phyloP scores from a whole-genome alignment of 2,888 invertebrate species.

The Melikaiella ostensackeni region DNA sequence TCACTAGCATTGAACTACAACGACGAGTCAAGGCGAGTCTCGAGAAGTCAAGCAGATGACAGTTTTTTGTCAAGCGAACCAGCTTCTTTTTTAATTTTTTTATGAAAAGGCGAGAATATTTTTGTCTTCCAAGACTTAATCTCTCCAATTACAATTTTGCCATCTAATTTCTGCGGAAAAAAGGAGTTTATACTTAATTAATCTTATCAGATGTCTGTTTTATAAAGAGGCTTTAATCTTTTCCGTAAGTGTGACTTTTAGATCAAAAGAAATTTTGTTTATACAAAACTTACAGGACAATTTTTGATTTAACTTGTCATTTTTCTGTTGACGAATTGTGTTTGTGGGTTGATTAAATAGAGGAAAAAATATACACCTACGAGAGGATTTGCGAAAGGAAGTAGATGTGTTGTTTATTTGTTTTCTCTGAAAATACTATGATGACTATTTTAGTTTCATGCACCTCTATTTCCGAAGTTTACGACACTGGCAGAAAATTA shows the following conservation, averaged over 20 bases:
- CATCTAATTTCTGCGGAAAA: background rate
- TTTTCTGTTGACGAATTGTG: background rate
- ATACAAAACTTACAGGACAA: background rate
- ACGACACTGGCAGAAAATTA: constrained; percentile 20
- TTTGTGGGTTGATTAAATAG: background rate
- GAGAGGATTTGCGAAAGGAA: constrained; percentile 20
- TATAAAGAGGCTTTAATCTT: background rate
- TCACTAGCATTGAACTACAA: constrained; percentile 62
- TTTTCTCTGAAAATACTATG: constrained; percentile 31
- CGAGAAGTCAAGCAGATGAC: constrained; percentile 34
- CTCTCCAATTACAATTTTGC: background rate
- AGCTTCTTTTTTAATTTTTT: constrained; percentile 15
- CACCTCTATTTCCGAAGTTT: constrained; percentile 35
- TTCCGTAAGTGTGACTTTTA: background rate
- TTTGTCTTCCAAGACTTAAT: background rate
- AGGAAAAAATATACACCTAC: background rate
- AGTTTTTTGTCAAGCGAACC: constrained; percentile 25
- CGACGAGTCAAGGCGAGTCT: constrained; percentile 64
- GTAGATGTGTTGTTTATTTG: constrained; percentile 5
- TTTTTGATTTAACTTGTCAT: background rate
- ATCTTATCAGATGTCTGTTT: background rate
- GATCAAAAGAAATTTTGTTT: background rate
- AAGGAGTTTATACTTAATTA: background rate
- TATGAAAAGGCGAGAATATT: background rate
- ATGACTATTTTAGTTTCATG: constrained; percentile 22